Evolutionary conservation across 2,888 invertebrate genomes (phyloP), one percentile per base, ranked within the genome.

Genomic region (Orthosia gracilis): DNA sequence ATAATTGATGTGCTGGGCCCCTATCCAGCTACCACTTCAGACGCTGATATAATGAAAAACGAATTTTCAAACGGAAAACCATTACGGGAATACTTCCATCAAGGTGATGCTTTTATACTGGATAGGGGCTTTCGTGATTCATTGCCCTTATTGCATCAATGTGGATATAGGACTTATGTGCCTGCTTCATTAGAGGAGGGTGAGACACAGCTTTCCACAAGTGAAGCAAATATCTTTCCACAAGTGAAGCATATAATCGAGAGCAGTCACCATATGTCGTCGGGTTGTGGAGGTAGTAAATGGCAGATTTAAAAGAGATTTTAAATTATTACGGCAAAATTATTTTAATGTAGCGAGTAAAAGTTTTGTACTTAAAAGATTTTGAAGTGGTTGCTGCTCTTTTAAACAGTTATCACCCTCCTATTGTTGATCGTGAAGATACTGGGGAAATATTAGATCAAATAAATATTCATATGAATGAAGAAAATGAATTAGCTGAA

Each of bases 281-380:
- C 73, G 72, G 78, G 64, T 74, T 4, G 76, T 79, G 26, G 47
- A 61, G 5, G 26, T 68, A 3, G 52, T 80, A 0, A 80, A 77
- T 9, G 78, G 74, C 15, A 54, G 70, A 49, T 77, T 80, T 47
- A 77, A 77, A 64, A 40, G 78, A 11, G 78, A 75, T 67, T 80
- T 78, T 72, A 77, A 68, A 64, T 54, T 75, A 57, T 78, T 78
- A 45, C 50, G 75, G 26, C 73, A 73, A 78, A 58, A 68, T 65
- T 73, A 71, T 81, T 76, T 68, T 50, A 81, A 78, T 9, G 49
- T n/a, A 63, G 72, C 67, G 0, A 26, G 49, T 66, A 75, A 52
- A 58, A 55, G 40, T 67, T 63, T 76, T 0, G 12, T 72, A n/a
- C n/a, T n/a, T n/a, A 5, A 75, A 47, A 72, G 63, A 68, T 67